Conservation (phyloP, 2,797 vertebrate genomes). For the Lemur catta region DNA sequence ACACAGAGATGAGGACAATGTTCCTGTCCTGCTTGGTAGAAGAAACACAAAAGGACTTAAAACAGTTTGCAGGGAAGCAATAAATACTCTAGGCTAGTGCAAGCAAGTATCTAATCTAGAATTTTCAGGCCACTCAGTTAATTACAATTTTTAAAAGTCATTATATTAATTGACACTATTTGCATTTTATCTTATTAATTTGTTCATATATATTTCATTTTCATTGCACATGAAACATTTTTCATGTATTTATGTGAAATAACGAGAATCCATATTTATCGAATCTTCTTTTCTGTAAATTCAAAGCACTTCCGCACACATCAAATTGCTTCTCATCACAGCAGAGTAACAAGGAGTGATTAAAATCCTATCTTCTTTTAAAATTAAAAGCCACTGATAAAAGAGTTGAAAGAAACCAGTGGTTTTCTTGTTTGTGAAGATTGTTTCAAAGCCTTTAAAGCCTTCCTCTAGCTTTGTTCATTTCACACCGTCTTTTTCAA, state of each 20-base stretch:
- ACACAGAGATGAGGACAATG: background rate
- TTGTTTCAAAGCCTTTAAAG: slow-evolving; percentile 37
- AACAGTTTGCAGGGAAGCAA: background rate
- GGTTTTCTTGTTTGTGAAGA: background rate
- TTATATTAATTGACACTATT: background rate
- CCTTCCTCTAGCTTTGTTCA: background rate
- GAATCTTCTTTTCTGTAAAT: background rate
- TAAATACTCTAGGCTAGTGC: background rate
- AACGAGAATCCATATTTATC: background rate
- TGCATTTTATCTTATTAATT: background rate
- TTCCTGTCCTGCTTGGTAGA: background rate
- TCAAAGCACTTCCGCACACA: background rate
- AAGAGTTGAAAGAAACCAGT: background rate
- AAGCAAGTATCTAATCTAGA: background rate
- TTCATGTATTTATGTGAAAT: background rate
- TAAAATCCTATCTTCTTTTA: background rate
- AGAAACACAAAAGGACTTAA: background rate
- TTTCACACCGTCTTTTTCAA: background rate
- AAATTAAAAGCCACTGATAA: slow-evolving; percentile 38
- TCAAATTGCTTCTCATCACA: slow-evolving; percentile 27
- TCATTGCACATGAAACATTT: background rate
- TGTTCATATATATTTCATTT: slow-evolving; percentile 9
- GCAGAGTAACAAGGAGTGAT: background rate
- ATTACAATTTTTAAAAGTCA: background rate
- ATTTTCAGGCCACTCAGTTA: background rate